phyloP scores from a whole-genome alignment of 2,113 vertebrate species.

The Hirundichthys speculiger region DNA sequence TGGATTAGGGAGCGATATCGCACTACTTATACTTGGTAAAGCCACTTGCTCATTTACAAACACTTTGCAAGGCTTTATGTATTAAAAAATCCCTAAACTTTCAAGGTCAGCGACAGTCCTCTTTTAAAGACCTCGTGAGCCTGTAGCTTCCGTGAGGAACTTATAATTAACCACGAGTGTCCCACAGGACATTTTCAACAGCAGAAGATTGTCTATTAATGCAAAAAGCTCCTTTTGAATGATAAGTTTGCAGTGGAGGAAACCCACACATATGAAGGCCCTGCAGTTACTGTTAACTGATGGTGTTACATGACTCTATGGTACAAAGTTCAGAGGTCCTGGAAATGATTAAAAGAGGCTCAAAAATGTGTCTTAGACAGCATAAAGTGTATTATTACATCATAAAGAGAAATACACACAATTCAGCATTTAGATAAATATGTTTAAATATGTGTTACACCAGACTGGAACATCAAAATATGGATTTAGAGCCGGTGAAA shows the following conservation, averaged over 20 bases:
- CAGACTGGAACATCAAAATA: too few relatives aligned
- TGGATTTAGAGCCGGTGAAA: too few relatives aligned
- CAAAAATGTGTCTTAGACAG: not conserved
- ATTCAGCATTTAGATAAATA: not conserved
- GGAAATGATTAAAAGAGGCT: conserved; percentile 52
- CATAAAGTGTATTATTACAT: not conserved
- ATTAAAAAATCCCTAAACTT: conserved; percentile 32
- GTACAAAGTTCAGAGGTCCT: conserved; percentile 66
- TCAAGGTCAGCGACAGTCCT: conserved; percentile 58
- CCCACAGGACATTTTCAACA: conserved; percentile 5
- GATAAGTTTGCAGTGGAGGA: not conserved
- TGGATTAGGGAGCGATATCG: conserved; percentile 31
- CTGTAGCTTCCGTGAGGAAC: conserved; percentile 53
- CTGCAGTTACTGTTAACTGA: not conserved
- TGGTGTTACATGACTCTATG: not conserved
- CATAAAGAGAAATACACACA: not conserved
- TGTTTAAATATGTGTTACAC: too few relatives aligned
- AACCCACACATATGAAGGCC: not conserved
- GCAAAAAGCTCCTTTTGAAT: not conserved
- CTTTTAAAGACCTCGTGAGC: conserved; percentile 52
- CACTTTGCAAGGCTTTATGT: conserved; percentile 23
- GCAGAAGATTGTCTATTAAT: not conserved
- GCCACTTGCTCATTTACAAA: conserved; percentile 21
- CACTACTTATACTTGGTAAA: conserved; percentile 16
- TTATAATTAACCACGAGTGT: conserved; percentile 55